A percentile compares a stretch with the other conserved stretches of the same genome.
Conservation (phyloP, 2,797 vertebrate genomes). For the Ambastaia sidthimunki region DNA sequence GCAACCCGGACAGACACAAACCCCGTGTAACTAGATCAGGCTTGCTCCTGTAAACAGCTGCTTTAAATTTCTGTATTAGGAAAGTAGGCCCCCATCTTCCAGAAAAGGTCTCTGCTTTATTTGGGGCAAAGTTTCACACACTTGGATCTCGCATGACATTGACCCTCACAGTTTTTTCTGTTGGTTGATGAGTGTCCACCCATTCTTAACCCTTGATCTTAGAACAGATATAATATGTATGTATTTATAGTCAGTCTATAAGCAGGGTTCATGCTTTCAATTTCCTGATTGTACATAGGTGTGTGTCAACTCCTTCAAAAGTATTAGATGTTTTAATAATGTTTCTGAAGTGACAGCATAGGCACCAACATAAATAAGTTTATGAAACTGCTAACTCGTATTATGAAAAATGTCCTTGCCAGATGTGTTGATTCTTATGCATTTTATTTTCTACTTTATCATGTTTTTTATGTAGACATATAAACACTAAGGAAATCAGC, state of each 20-base stretch:
- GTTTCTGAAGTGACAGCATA: background rate
- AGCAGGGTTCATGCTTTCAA: too few relatives aligned
- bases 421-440: background rate
- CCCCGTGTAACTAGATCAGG: constrained; percentile 57
- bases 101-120: constrained; percentile 52
- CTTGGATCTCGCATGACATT: constrained; percentile 34
- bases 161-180: background rate
- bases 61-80: constrained; percentile 53
- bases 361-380: background rate
- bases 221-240: background rate
- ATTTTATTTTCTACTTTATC: background rate
- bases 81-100: constrained; percentile 44
- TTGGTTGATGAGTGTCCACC: constrained; percentile 7
- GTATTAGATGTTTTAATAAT: background rate
- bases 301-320: too few relatives aligned
- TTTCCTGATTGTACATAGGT: too few relatives aligned
- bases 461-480: background rate
- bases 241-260: too few relatives aligned
- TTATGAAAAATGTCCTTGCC: background rate
- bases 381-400: background rate
- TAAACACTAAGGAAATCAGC: background rate
- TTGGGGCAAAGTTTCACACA: constrained; percentile 45
- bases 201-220: background rate
- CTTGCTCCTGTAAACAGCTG: constrained; percentile 58
- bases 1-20: constrained; percentile 44